These are phyloP conservation scores for Mercenaria mercenaria DNA, from an alignment of 1,140 invertebrate species.

Conservation along the genomic window DNA sequence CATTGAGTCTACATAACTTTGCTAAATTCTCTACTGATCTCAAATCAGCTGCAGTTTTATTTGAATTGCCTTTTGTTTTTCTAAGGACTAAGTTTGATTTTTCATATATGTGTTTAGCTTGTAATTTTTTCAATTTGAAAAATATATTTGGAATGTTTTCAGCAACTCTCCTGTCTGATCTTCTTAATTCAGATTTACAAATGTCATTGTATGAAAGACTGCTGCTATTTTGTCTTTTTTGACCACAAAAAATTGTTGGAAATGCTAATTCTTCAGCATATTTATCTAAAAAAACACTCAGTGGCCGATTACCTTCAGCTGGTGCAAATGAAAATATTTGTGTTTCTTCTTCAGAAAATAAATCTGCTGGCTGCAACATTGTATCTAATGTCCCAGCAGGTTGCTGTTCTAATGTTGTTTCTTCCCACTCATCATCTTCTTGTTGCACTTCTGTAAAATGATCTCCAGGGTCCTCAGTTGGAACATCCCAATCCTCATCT, in stretches of 20 bases:
- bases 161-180: conserved; percentile 35
- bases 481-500: conserved; percentile 20
- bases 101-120: conserved; percentile 48
- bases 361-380: conserved; percentile 10
- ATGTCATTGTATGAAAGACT: neutral
- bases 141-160: conserved; percentile 40
- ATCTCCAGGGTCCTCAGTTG: neutral
- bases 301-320: conserved; percentile 55
- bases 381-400: conserved; percentile 38
- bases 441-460: neutral
- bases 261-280: conserved; percentile 58
- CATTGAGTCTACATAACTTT: conserved; percentile 26
- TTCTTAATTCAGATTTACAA: conserved; percentile 27
- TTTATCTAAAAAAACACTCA: conserved; percentile 36
- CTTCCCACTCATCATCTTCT: conserved; percentile 19
- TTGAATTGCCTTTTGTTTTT: conserved; percentile 15
- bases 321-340: conserved; percentile 27
- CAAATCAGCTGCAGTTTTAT: conserved; percentile 16
- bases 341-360: neutral
- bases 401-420: neutral
- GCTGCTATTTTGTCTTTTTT: neutral
- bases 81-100: conserved; percentile 29
- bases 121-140: conserved; percentile 30
- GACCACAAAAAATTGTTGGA: conserved; percentile 46
- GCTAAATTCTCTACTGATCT: conserved; percentile 3